Conservation (phyloP, 1,140 invertebrate species). For the Ceratitis capitata region DNA sequence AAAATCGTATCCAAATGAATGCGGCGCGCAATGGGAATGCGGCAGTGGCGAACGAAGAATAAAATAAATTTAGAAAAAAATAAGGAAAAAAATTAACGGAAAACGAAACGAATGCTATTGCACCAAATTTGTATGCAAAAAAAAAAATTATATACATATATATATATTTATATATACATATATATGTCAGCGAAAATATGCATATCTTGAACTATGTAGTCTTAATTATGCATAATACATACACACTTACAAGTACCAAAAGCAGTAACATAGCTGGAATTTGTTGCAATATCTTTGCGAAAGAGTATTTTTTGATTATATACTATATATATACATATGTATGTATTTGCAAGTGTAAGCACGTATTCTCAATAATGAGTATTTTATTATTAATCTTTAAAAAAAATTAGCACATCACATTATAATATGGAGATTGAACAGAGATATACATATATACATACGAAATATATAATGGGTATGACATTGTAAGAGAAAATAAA, state of each 20-base stretch:
- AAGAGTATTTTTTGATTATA: neutral
- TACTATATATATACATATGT: neutral
- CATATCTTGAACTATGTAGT: neutral
- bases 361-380: neutral
- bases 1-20: slow-evolving; percentile 71
- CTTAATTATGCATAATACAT: neutral
- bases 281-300: neutral
- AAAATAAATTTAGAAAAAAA: neutral
- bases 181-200: neutral
- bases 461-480: too few relatives aligned
- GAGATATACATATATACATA: too few relatives aligned
- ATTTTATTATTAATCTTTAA: neutral
- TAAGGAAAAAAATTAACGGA: too few relatives aligned
- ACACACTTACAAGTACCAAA: neutral
- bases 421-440: too few relatives aligned
- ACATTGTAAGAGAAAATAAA: too few relatives aligned
- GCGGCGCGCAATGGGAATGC: neutral
- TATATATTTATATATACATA: neutral
- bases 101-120: neutral
- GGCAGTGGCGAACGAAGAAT: neutral
- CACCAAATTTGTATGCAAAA: neutral
- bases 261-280: neutral
- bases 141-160: neutral
- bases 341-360: neutral
- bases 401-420: too few relatives aligned